These are phyloP conservation scores for Nephila pilipes DNA, from an alignment of 1,140 invertebrate genomes.

Conservation along the genomic window DNA sequence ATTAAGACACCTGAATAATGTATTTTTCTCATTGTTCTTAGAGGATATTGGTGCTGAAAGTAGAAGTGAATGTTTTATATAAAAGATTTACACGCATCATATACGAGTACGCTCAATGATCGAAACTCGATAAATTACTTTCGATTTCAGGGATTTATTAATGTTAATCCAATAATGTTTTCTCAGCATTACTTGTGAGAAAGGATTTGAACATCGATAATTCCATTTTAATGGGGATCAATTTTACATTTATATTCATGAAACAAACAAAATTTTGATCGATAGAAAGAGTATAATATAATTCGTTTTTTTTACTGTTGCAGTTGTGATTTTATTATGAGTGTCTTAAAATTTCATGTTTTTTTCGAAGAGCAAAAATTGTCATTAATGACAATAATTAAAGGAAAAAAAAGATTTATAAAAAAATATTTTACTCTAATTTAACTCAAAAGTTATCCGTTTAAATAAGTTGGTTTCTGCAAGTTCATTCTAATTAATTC, in stretches of 20 bases:
- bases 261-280: neutral
- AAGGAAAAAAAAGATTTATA: too few relatives aligned
- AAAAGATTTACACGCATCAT: neutral
- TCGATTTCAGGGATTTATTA: slow-evolving; percentile 1
- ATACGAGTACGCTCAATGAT: neutral
- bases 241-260: neutral
- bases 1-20: neutral
- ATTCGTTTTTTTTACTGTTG: neutral
- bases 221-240: neutral
- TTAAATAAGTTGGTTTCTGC: too few relatives aligned
- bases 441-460: too few relatives aligned
- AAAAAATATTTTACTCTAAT: too few relatives aligned
- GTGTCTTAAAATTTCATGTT: too few relatives aligned
- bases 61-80: neutral
- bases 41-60: neutral
- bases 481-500: too few relatives aligned
- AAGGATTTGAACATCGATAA: slow-evolving; percentile 22
- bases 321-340: neutral
- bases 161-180: slow-evolving; percentile 2
- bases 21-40: slow-evolving; percentile 20
- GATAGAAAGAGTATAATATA: neutral
- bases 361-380: too few relatives aligned
- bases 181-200: neutral
- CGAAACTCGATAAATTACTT: slow-evolving; percentile 11
- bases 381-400: too few relatives aligned